Evolutionary conservation across 2,797 vertebrate species (phyloP), one percentile per base, ranked within the genome.

Genomic region (Podarcis siculus): DNA sequence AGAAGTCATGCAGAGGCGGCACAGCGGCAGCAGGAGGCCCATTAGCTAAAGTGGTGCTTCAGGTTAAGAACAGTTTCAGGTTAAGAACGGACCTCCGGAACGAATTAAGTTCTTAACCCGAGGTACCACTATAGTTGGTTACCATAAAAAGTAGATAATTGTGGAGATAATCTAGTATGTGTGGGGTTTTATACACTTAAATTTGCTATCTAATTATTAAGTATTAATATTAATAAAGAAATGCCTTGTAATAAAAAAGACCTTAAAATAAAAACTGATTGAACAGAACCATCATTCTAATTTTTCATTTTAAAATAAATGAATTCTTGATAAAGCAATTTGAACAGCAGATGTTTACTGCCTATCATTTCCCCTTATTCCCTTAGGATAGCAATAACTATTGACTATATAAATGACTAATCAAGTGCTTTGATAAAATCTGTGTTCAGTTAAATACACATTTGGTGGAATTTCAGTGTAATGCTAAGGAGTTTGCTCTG

Each of bases 151-250:
- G 32, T 35, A 1, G 35, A 78, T 1, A 79, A 55, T 37, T 49
- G 35, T 23, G 49, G n/a, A n/a, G 64, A 79, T 79, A 86, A 69
- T 79, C n/a, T 71, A 45, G 8, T 49, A 79, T 86, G 12, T 86
- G 21, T 73, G 23, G 10, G 45, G 37, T 3, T 32, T 78, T 67
- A 12, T 13, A 69, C 30, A 79, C 27, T 35, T 32, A 85, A 64
- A 76, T 58, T 15, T 42, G 12, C 27, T 45, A 13, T 35, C 58
- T 66, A 42, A 67, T 77, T 79, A 23, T 64, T 69, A 86, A 78
- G 19, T 78, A 78, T 86, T 78, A 75, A 61, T 58, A 58, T 73
- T 73, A 86, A 86, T 75, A 71, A 75, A 73, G 71, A 67, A 66
- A 67, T 78, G 21, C 15, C 39, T 67, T 19, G 17, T 61, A 30